Evolutionary conservation across 2,797 vertebrate species (phyloP).

Genomic region (Trachurus trachurus): DNA sequence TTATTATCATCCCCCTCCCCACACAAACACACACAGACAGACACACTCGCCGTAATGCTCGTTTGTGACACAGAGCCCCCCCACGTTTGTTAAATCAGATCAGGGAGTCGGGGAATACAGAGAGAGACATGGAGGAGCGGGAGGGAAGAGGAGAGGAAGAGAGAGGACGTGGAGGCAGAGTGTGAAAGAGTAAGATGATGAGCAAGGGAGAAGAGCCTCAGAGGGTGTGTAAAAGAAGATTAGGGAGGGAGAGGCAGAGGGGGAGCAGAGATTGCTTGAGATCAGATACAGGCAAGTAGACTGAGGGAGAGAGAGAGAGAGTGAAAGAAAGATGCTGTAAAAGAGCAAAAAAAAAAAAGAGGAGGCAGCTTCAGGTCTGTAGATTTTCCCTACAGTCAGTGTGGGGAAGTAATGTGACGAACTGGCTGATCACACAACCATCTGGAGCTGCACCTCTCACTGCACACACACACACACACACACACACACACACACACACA

Average conservation of each 20-base stretch:
- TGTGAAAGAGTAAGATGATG: slow-evolving; percentile 52
- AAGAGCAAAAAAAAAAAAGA: slow-evolving; percentile 29
- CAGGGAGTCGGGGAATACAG: slow-evolving; percentile 73
- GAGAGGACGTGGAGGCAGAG: slow-evolving; percentile 33
- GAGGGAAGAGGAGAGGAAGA: background rate
- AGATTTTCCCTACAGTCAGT: slow-evolving; percentile 57
- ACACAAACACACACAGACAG: too few relatives aligned
- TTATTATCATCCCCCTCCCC: slow-evolving; percentile 39
- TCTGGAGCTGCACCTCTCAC: slow-evolving; percentile 62
- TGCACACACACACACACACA: slow-evolving; percentile 32
- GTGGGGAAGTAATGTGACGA: slow-evolving; percentile 66
- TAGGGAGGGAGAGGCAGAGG: slow-evolving; percentile 11
- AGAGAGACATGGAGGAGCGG: slow-evolving; percentile 26
- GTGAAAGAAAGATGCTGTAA: slow-evolving; percentile 36
- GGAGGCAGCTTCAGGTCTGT: slow-evolving; percentile 42
- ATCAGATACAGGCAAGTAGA: slow-evolving; percentile 51
- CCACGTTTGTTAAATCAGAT: slow-evolving; percentile 73
- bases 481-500: slow-evolving; percentile 30
- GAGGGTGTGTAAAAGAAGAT: slow-evolving; percentile 62
- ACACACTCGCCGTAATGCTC: slow-evolving; percentile 29
- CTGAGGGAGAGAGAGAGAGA: background rate
- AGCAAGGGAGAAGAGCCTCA: slow-evolving; percentile 53
- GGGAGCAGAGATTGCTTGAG: slow-evolving; percentile 35
- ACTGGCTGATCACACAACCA: slow-evolving; percentile 64
- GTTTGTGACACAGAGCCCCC: slow-evolving; percentile 58